Percentiles rank a stretch among this genome's conserved stretches.
Evolutionary conservation across 2,888 invertebrate genomes (phyloP).

Genomic region (Cerastis leucographa): DNA sequence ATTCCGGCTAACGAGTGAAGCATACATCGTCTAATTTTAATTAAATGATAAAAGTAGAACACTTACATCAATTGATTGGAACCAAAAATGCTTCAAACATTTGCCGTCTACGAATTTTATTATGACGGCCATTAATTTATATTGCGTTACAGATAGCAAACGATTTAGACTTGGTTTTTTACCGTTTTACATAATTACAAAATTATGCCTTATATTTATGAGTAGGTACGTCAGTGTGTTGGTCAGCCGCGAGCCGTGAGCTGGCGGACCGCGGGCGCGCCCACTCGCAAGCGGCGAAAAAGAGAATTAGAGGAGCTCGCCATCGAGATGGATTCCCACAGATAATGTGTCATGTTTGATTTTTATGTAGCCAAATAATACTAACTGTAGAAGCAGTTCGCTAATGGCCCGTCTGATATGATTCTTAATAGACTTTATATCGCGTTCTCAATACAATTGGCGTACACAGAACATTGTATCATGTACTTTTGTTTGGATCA

Average conservation of each 20-base stretch:
- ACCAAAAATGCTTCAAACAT: conserved; percentile 81
- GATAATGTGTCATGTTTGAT: conserved; percentile 86
- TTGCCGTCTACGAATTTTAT: conserved; percentile 85
- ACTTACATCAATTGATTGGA: conserved; percentile 83
- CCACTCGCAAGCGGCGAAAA: conserved; percentile 81
- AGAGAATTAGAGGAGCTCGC: conserved; percentile 83
- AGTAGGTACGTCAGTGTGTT: conserved; percentile 71
- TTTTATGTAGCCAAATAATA: conserved; percentile 82
- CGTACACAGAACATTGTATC: conserved; percentile 20
- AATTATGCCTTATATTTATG: conserved; percentile 87
- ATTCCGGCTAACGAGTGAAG: conserved; percentile 63
- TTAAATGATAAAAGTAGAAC: conserved; percentile 84
- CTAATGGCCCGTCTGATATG: conserved; percentile 80
- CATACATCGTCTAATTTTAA: conserved; percentile 76
- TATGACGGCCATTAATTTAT: conserved; percentile 87
- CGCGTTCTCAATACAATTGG: conserved; percentile 23
- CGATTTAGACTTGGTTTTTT: conserved; percentile 85
- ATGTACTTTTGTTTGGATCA: conserved; percentile 41
- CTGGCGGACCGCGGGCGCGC: conserved; percentile 73
- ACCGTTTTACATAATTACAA: conserved; percentile 89
- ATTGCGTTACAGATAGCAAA: conserved; percentile 88
- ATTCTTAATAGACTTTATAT: conserved; percentile 68
- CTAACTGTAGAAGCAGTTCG: conserved; percentile 78
- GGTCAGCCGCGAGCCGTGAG: conserved; percentile 60
- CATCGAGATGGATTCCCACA: conserved; percentile 83